These are phyloP conservation scores for Colletes gigas DNA, from an alignment of 1,140 invertebrate genomes.

Conservation along the genomic window DNA sequence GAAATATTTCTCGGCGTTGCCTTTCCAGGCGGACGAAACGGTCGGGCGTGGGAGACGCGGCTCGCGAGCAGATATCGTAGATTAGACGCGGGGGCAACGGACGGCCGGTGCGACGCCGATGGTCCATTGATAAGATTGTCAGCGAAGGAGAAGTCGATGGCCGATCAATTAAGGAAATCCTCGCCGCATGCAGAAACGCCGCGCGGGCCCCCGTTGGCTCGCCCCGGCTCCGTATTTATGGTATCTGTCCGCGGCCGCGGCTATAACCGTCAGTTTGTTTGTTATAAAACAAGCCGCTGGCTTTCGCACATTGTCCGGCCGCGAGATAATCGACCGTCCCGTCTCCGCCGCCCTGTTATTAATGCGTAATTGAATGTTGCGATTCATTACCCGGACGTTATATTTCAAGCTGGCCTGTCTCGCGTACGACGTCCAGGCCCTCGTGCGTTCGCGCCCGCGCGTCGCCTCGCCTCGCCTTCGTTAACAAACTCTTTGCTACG, in stretches of 20 bases:
- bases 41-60: slow-evolving; percentile 23
- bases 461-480: background rate
- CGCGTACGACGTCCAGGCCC: background rate
- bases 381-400: slow-evolving; percentile 70
- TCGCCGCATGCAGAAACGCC: slow-evolving; percentile 30
- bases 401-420: slow-evolving; percentile 48
- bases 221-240: slow-evolving; percentile 56
- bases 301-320: slow-evolving; percentile 62
- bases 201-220: slow-evolving; percentile 13
- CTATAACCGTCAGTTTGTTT: slow-evolving; percentile 54
- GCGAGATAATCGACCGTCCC: slow-evolving; percentile 65
- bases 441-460: background rate
- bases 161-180: slow-evolving; percentile 39
- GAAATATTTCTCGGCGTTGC: slow-evolving; percentile 20
- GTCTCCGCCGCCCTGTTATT: slow-evolving; percentile 68
- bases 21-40: slow-evolving; percentile 5
- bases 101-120: slow-evolving; percentile 17
- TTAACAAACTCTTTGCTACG: background rate
- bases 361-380: slow-evolving; percentile 71
- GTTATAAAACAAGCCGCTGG: slow-evolving; percentile 52
- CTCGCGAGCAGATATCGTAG: slow-evolving; percentile 32
- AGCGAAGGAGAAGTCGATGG: slow-evolving; percentile 10
- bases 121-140: slow-evolving; percentile 41
- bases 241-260: slow-evolving; percentile 50
- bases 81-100: slow-evolving; percentile 32